phyloP scores from a whole-genome alignment of 2,113 vertebrate genomes.

The Crypturellus undulatus region DNA sequence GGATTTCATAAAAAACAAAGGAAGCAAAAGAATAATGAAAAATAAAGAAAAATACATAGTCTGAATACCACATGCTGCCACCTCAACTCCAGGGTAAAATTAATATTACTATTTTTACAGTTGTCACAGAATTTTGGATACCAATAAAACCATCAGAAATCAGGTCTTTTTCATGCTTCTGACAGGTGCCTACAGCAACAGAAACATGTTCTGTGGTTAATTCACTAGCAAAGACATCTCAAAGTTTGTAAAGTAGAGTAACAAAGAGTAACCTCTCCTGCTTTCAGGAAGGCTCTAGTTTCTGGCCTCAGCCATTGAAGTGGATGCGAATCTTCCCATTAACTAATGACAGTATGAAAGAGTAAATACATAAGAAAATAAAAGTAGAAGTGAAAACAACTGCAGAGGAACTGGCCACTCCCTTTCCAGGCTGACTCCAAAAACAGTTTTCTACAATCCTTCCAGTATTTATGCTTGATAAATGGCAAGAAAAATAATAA shows the following conservation, averaged over 20 bases:
- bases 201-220: background rate
- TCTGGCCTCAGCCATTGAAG: background rate
- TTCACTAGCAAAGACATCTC: background rate
- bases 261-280: background rate
- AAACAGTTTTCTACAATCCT: background rate
- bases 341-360: background rate
- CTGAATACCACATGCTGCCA: background rate
- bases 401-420: background rate
- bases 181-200: background rate
- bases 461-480: background rate
- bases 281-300: background rate
- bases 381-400: background rate
- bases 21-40: background rate
- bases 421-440: background rate
- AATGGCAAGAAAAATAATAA: background rate
- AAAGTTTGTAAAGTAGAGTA: background rate
- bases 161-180: background rate
- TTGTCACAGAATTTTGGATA: background rate
- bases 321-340: background rate
- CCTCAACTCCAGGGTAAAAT: background rate
- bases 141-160: background rate
- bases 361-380: background rate
- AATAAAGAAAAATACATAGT: background rate
- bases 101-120: background rate
- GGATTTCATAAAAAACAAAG: background rate